phyloP scores from a whole-genome alignment of 2,113 vertebrate species.

The Microcebus tavaratra region DNA sequence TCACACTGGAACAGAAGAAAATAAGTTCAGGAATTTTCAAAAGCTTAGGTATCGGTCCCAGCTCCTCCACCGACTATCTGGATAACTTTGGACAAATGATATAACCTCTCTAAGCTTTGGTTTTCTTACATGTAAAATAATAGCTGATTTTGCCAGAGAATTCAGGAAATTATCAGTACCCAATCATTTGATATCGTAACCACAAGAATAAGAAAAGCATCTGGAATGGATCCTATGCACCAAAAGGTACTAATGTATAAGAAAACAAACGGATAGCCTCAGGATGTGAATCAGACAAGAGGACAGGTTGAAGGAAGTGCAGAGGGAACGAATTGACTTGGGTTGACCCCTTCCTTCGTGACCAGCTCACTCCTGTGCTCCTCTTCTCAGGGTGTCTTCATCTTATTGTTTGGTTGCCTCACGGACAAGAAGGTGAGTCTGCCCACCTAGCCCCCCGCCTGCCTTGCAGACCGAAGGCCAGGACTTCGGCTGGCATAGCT shows the following conservation, averaged over 20 bases:
- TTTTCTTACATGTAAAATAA: not conserved
- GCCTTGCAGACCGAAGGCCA: not conserved
- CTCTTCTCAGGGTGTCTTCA: conserved; percentile 76
- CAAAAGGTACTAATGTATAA: not conserved
- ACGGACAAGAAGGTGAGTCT: conserved; percentile 80
- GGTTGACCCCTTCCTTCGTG: not conserved
- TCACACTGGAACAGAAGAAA: not conserved
- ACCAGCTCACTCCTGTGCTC: not conserved
- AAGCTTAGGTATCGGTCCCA: not conserved
- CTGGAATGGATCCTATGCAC: not conserved
- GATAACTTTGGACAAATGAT: not conserved
- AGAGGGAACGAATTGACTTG: not conserved
- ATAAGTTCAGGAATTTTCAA: not conserved
- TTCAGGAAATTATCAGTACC: not conserved
- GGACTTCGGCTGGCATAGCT: rapidly evolving
- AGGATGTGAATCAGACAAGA: not conserved
- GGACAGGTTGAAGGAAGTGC: not conserved
- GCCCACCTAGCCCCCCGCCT: no score
- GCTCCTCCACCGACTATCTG: not conserved
- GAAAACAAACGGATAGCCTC: not conserved
- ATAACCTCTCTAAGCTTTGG: not conserved
- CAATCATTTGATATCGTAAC: not conserved
- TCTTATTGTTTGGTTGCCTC: conserved; percentile 79
- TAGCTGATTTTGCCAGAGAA: not conserved
- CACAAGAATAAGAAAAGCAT: not conserved